Base-by-base conservation (phyloP, 35 echinoderm and acorn worm genomes). In the Ophiothrix spiculata region DNA sequence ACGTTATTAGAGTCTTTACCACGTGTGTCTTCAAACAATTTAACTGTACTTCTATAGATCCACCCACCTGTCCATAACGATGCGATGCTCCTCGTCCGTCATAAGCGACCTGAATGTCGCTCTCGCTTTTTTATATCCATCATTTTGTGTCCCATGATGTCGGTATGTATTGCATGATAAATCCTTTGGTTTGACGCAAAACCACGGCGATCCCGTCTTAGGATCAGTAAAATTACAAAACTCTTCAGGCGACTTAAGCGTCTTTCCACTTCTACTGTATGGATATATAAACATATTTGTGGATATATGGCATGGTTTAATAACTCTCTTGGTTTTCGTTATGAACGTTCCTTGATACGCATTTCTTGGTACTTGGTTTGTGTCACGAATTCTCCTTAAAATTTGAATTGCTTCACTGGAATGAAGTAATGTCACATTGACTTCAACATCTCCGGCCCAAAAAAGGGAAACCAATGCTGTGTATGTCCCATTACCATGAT, bases 401-500 rank as follows among this genome's bases (percentile, higher is more conserved):
- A 69, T 69, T 6, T 15, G 3, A 25, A 69, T 69, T 25, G 60
- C 60, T 15, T 69, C 60, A 25, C 60, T 69, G 3, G 60, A 69
- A n/a, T 69, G 60, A 6, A 69, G 16, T 69, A 69, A 69, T n/a
- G 60, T 69, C 3, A 69, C 60, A 2, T 69, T 69, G 60, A 69
- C 29, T 69, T 80, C 78, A 39, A 80, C 40, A 40, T 0, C 36
- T 23, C 78, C 78, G 25, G 25, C 11, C 78, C 78, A 80, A 32
- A n/a, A 31, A n/a, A 80, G 78, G 36, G 78, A 39, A 19, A 80
- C 37, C 37, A 1, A 42, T 21, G 78, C 78, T 38, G 78, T 39
- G 78, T 38, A 80, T 0, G 35, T 39, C 15, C 78, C 78, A 42
- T 80, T 80, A 40, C 34, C 37, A 23, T 80, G 78, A 32, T 80